Evolutionary conservation across 2,888 invertebrate genomes (phyloP), one percentile per base, ranked within the genome.

Genomic region (Leistus spinibarbis): DNA sequence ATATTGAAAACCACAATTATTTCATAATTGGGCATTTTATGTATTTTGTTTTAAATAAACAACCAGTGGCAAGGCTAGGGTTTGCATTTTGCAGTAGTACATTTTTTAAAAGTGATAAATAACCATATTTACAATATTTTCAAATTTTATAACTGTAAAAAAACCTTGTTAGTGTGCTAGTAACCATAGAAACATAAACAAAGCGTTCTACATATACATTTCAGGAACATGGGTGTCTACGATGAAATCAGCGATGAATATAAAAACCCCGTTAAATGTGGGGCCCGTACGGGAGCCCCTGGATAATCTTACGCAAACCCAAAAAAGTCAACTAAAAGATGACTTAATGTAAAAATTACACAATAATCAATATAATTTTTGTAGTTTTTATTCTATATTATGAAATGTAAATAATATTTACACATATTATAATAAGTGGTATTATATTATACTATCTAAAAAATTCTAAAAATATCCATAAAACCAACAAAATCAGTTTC

Each of bases 171-270:
- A n/a, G n/a, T n/a, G n/a, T n/a, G n/a, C n/a, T n/a, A n/a, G n/a
- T n/a, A n/a, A n/a, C n/a, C n/a, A n/a, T n/a, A n/a, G n/a, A n/a
- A n/a, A n/a, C n/a, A n/a, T n/a, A n/a, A n/a, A n/a, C n/a, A n/a
- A n/a, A n/a, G n/a, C n/a, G n/a, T n/a, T n/a, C n/a, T n/a, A n/a
- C 57, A 60, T 69, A 54, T 7, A 19, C 79, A 24, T 65, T 86
- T 40, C 81, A 91, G 92, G 91, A 76, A 81, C 86, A 7, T 92
- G 92, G 92, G 91, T 92, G 9, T 89, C 90, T 4, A 88, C 90
- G 17, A 91, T 92, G 91, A 93, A 93, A 84, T 87, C 86, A 9
- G 91, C 91, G 1, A 92, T 92, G 92, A 87, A 88, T 78, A 81
- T 90, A 5, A 83, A 88, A 7, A 88, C 90, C 0, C 88, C 89